Evolutionary conservation across 2,797 vertebrate genomes (phyloP), one percentile per base, ranked within the genome.

Genomic region (Erithacus rubecula): DNA sequence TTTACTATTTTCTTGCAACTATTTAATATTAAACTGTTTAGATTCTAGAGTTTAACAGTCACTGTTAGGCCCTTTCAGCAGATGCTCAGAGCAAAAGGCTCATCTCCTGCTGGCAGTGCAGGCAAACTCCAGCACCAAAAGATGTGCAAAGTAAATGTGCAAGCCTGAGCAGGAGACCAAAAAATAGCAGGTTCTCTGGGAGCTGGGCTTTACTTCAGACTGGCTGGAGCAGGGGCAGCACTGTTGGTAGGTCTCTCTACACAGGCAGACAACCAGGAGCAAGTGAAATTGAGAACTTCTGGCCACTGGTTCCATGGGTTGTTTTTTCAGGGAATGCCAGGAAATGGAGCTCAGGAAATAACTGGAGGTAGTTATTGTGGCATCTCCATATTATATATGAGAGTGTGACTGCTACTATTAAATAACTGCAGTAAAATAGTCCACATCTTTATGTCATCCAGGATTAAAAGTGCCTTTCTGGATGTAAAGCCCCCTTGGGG

Each of bases 51-150:
- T 84, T 79, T 39, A 87, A 29, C 14, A 79, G 46, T 44, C 47
- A 49, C 23, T 49, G 26, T 49, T 49, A 49, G 52, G 34, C 29
- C 44, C 20, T 26, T 90, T 65, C 29, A 37, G 39, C 69, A 68
- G 69, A 26, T 78, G 58, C 51, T 91, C 26, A 12, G 39, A 53
- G 43, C 51, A 51, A 51, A 89, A 65, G 26, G 15, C 39, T 72
- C 30, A 7, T 69, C 30, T 82, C 30, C 46, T 0, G 0, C 43
- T 72, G 71, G 15, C 1, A 10, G 10, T 60, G 46, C 34, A 63
- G 39, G 41, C 39, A 58, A 56, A 80, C 37, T 37, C 13, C 51
- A 52, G 43, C 26, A 11, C 22, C 39, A 41, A 37, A 69, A 81
- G 24, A 9, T 65, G 44, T 89, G 46, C 43, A 32, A 9, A 3